Conservation (phyloP, 2,888 invertebrate genomes). For the Caradrina clavipalpis region DNA sequence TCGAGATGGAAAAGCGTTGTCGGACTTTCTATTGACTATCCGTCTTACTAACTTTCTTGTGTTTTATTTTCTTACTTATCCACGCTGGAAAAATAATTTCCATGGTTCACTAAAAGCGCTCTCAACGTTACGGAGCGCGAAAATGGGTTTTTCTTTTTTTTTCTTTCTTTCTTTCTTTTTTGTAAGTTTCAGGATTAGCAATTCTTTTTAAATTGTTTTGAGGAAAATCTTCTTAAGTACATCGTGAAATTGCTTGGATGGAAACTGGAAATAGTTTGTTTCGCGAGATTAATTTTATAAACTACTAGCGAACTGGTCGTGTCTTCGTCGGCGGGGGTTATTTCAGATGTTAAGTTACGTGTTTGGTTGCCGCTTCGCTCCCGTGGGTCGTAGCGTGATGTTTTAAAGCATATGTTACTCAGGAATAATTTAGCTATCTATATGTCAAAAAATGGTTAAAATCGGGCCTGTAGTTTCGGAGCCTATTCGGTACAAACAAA, state of each 20-base stretch:
- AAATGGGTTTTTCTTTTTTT: conserved; percentile 26
- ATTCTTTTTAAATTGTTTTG: conserved; percentile 59
- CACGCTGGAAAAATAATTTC: conserved; percentile 57
- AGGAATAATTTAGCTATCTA: too few species aligned
- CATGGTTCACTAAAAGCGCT: conserved; percentile 56
- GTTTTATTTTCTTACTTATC: conserved; percentile 62
- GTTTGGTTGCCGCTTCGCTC: too few species aligned
- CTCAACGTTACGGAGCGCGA: conserved; percentile 43
- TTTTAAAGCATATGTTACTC: too few species aligned
- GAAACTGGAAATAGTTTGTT: conserved; percentile 34
- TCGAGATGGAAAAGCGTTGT: conserved; percentile 66
- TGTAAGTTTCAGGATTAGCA: conserved; percentile 52
- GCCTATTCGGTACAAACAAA: too few species aligned
- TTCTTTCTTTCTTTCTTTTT: conserved; percentile 16
- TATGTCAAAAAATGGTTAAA: too few species aligned
- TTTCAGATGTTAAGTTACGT: too few species aligned
- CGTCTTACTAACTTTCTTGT: conserved; percentile 57
- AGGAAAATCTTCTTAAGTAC: conserved; percentile 44
- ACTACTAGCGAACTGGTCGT: not conserved
- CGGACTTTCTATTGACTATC: conserved; percentile 65
- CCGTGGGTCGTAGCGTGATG: too few species aligned
- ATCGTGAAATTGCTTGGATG: conserved; percentile 36
- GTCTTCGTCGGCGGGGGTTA: too few species aligned
- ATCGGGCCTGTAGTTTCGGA: too few species aligned
- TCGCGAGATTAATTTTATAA: conserved; percentile 11